Base-by-base conservation (phyloP, 1,140 invertebrate species). In the Pseudobourletiella spinata region DNA sequence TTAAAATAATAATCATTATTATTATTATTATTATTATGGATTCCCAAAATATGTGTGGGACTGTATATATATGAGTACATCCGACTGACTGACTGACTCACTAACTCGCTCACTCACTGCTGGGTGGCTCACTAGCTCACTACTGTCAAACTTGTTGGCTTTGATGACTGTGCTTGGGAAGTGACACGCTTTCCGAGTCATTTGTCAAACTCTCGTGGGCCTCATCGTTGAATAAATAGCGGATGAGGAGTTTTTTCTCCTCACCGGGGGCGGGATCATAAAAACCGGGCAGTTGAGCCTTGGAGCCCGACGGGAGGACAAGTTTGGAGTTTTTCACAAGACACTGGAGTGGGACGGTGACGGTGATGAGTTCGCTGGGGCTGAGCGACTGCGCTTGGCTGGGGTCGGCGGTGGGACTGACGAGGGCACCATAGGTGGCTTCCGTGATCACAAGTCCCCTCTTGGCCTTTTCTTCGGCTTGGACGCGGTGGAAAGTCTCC, bases 251-350 rank as follows among this genome's bases (percentile, higher is more conserved):
- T 63, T 82, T 82, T 75, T 99, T 99, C 4, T 91, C 86, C 68
- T 97, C 92, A 2, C 93, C 91, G 18, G 95, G 82, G 72, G 91
- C 92, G 0, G 94, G 92, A 76, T 98, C 95, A 76, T 90, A 98
- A 76, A 99, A 98, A 26, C 95, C 95, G 32, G 94, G 89, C 54
- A 98, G 76, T 73, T 95, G 88, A 73, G 87, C 87, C 94, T 98
- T 76, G 46, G 82, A 81, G 65, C 20, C 69, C 58, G 61, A 71
- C 71, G 18, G 85, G 26, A 98, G 77, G 46, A 89, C 81, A 14
- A 98, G 77, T 73, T 85, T 86, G 2, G 91, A 91, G 73, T 96
- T 88, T 72, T 88, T 91, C 22, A 97, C 89, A 64, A 97, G 81
- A 72, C 92, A 93, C 74, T 98, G 95, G 18, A 98, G 72, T 1